Base-by-base conservation (phyloP, 1,140 invertebrate genomes). In the Drosophila nebulosa region DNA sequence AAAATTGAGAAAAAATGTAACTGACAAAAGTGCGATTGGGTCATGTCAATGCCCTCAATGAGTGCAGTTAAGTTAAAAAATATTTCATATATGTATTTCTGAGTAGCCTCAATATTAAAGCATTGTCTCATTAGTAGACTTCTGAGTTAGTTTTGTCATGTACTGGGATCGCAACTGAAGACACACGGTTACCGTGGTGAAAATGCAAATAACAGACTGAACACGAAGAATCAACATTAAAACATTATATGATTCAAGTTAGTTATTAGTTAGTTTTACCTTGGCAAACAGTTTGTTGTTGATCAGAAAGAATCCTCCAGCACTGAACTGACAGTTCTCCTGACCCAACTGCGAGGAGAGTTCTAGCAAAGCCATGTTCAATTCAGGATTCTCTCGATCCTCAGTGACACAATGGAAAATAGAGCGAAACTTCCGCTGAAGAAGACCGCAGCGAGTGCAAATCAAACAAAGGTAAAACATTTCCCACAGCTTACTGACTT, bases 181-280 rank as follows among this genome's bases (percentile, higher is more conserved):
- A 61, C 81, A 78, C 52, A 85, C 67, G 5, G 80, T 67, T 24
- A 85, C 72, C 10, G 80, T 80, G 67, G 66, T 75, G 18, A 71
- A n/a, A 58, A 78, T 52, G 55, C 69, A 77, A n/a, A 80, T 86
- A 0, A 86, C n/a, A 14, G 80, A 86, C 81, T 86, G n/a, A 1
- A 14, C 9, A 0, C 4, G n/a, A 18, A 18, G 1, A 10, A 1
- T 30, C 9, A n/a, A 3, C 4, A 16, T 6, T 0, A 4, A 35
- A n/a, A 0, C 10, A 0, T 4, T 12, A 1, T 24, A n/a, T n/a
- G n/a, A n/a, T n/a, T n/a, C n/a, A n/a, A n/a, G n/a, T n/a, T n/a
- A n/a, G n/a, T n/a, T n/a, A n/a, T n/a, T n/a, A n/a, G n/a, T n/a
- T n/a, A n/a, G 1, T 4, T 3, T 22, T 9, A 83, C 79, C 64